These are phyloP conservation scores for Atractosteus spatula DNA, from an alignment of 2,113 vertebrate genomes.

Conservation along the genomic window DNA sequence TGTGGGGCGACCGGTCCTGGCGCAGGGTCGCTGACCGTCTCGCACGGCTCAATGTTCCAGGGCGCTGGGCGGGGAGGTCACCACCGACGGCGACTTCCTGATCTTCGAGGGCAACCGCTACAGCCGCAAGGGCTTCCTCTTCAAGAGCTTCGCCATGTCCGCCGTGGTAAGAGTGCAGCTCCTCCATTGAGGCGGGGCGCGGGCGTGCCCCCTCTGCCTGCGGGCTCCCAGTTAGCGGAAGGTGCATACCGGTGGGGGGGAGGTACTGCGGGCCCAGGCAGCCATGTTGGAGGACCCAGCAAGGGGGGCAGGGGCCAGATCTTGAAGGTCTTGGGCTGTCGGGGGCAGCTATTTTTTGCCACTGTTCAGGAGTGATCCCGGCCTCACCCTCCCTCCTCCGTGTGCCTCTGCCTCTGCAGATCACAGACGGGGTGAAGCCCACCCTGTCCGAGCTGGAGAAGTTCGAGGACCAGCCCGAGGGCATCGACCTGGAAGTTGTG, in stretches of 20 bases:
- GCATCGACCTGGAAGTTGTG: conserved; percentile 93
- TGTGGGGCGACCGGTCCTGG: too few species aligned
- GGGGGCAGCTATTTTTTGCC: too few species aligned
- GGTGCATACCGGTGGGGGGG: too few species aligned
- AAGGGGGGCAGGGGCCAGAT: too few species aligned
- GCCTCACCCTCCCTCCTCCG: rapidly evolving
- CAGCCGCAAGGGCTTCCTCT: conserved; percentile 94
- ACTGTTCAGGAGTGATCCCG: too few species aligned
- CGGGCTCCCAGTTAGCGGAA: background rate
- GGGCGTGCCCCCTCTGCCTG: background rate
- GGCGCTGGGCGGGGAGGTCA: conserved; percentile 88
- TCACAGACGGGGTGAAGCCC: conserved; percentile 93
- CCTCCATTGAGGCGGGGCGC: background rate
- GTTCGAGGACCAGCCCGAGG: conserved; percentile 93
- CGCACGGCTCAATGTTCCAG: conserved; percentile 46
- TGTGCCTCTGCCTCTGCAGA: conserved; percentile 63
- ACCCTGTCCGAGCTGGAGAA: conserved; percentile 92
- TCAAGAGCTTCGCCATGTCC: conserved; percentile 96
- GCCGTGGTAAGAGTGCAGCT: conserved; percentile 79
- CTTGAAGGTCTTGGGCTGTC: too few species aligned
- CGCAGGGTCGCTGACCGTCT: too few species aligned
- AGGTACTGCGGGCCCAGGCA: too few species aligned
- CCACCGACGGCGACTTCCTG: conserved; percentile 91
- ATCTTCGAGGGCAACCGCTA: conserved; percentile 96
- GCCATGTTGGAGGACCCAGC: too few species aligned